Evolutionary conservation across 2,888 invertebrate species (phyloP), one percentile per base, ranked within the genome.

Genomic region (Cynaeus angustus): DNA sequence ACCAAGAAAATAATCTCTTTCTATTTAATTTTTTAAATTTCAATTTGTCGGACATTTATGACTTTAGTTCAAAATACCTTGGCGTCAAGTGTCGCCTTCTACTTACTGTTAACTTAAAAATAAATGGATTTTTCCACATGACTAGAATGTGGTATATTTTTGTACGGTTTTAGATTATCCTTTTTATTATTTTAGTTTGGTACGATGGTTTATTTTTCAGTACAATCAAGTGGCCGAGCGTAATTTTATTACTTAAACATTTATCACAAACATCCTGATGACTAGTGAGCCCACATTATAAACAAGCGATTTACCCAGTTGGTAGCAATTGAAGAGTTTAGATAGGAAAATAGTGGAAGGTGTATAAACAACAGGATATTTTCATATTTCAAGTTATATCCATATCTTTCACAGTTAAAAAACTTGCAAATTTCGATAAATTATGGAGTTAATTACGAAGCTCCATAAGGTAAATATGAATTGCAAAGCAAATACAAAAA

Each of bases 181-280:
- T 55, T 55, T 55, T 55, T 55, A 55, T 56, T 56, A 56, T 56
- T 56, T 56, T 38, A 21, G 10, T 16, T 56, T 41, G 43, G 26
- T 14, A 16, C 21, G 37, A 41, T 50, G 12, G 56, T 56, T 56
- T 56, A 56, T 55, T 55, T 55, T 55, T 55, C 26, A 16, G 28
- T n/a, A 33, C 30, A 53, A 53, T 53, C 37, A 53, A 53, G 41
- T 56, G 56, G 38, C 26, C 56, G 13, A 53, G 10, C 16, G 56
- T 56, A 56, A 56, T 41, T 56, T 56, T 56, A 56, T 56, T 56
- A 56, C 41, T 56, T 56, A 56, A 56, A 56, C 55, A 55, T 52
- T 52, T 52, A 33, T 55, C 55, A 30, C 28, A 50, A 50, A 50
- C 37, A 53, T 53, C 53, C 53, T 53, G 37, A 53, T 33, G 37